Base-by-base conservation (phyloP, 2,797 vertebrate species). In the Oryzias sinensis region DNA sequence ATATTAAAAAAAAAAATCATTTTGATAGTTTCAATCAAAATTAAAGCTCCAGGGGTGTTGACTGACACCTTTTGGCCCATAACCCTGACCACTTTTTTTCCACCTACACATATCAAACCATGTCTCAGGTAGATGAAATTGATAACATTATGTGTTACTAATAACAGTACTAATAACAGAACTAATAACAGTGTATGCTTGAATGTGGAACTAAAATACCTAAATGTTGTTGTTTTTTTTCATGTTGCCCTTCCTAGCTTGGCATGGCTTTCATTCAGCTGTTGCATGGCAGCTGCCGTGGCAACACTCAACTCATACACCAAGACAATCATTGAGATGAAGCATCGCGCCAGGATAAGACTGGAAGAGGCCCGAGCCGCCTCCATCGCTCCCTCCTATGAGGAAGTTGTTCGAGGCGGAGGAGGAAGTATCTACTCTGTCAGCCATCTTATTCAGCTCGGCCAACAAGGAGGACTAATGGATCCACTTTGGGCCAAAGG, bases 261-360 rank as follows among this genome's bases (percentile, higher is more conserved):
- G 90, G 96, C 96, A 0, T 98, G 96, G 96, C 93, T 96, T 78
- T 97, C 96, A 24, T 97, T 98, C 74, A 98, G 95, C 85, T 98
- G 96, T 80, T 98, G 96, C 84, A 98, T 98, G 96, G 96, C 94
- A 0, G 96, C 96, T 4, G 96, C 96, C 0, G 96, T 98, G 62
- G 95, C 94, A 48, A 97, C 96, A 2, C 87, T 98, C 75, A 98
- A 98, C 93, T 98, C 96, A 59, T 98, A 98, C 90, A 98, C 96
- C 76, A 98, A 97, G 91, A 97, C 94, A 41, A 83, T 97, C 82
- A 95, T 98, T 3, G 96, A 98, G 88, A 96, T 97, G 92, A 94
- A 93, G 63, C 95, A 95, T 85, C 93, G 95, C 27, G 94, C 94
- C 71, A 93, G 95, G 61, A 76, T 95, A 63, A 93, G 93, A 53